Evolutionary conservation across 2,797 vertebrate species (phyloP).

Genomic region (Taenioides sp.): DNA sequence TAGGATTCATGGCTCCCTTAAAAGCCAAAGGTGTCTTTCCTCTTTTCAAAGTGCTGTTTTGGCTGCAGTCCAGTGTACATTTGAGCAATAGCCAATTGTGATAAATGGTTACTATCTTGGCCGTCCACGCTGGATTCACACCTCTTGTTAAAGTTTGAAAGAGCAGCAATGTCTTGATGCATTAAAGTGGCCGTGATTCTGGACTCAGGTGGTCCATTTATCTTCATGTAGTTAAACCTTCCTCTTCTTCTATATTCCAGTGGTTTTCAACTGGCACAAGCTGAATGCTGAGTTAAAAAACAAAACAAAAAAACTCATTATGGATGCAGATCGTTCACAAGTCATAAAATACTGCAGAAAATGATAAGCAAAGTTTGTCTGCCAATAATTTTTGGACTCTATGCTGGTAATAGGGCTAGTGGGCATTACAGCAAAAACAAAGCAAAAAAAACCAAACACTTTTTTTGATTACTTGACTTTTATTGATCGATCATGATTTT

Average conservation of each 20-base stretch:
- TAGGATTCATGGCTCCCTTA: slow-evolving; percentile 74
- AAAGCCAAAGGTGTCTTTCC: slow-evolving; percentile 77
- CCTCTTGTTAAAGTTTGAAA: slow-evolving; percentile 52
- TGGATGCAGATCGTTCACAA: background rate
- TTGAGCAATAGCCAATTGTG: slow-evolving; percentile 61
- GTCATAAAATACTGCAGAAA: background rate
- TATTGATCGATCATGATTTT: background rate
- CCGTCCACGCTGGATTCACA: slow-evolving; percentile 63
- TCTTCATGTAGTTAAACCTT: background rate
- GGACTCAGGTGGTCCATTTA: slow-evolving; percentile 4
- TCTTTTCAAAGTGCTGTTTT: slow-evolving; percentile 77
- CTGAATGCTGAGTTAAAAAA: no score
- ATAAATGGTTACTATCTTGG: slow-evolving; percentile 74
- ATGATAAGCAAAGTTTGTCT: no score
- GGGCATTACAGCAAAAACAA: no score
- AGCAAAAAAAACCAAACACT: no score
- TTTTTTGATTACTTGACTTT: no score
- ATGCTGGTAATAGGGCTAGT: no score
- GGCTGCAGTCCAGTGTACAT: slow-evolving; percentile 70
- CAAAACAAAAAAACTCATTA: no score
- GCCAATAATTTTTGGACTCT: no score
- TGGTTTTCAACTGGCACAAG: background rate
- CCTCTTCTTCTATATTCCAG: background rate
- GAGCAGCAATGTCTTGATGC: slow-evolving; percentile 40
- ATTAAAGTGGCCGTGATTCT: slow-evolving; percentile 44